phyloP scores from a whole-genome alignment of 23 tunicate genomes.

The Halocynthia aurantium region DNA sequence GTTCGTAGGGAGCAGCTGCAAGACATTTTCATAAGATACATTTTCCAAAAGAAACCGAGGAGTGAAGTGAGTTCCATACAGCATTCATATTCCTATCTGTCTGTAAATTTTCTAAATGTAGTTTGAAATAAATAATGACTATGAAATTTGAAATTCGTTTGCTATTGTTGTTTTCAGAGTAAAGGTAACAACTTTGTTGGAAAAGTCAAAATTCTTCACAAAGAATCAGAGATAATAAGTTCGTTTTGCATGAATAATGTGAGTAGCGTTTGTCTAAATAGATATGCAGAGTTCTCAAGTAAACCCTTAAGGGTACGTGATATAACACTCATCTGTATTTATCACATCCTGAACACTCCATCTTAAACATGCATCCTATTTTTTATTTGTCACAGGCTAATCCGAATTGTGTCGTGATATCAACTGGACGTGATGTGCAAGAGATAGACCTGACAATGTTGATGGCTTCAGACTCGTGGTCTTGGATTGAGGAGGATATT shows the following conservation, averaged over 20 bases:
- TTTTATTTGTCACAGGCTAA: constrained; percentile 14
- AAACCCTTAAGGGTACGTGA: neutral
- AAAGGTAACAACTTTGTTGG: neutral
- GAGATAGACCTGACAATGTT: constrained; percentile 61
- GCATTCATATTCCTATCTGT: no score
- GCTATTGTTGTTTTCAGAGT: neutral
- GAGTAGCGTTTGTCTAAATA: neutral
- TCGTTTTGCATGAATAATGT: constrained; percentile 87
- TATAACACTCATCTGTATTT: neutral
- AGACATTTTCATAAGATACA: constrained; percentile 67
- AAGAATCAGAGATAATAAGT: constrained; percentile 60
- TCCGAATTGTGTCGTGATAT: constrained; percentile 66
- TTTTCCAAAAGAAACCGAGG: constrained; percentile 31
- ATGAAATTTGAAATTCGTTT: no score
- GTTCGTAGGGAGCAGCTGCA: constrained; percentile 62
- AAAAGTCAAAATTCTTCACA: constrained; percentile 56
- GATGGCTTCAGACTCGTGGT: constrained; percentile 65
- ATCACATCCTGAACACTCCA: neutral
- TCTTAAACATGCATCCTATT: neutral
- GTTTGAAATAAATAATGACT: no score
- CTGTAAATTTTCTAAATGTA: no score
- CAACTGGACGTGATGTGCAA: constrained; percentile 63
- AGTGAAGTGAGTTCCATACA: neutral
- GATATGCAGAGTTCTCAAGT: neutral
- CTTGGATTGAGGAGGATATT: constrained; percentile 66